These are phyloP conservation scores for Spodoptera picta DNA, from an alignment of 2,888 invertebrate genomes.

Conservation along the genomic window DNA sequence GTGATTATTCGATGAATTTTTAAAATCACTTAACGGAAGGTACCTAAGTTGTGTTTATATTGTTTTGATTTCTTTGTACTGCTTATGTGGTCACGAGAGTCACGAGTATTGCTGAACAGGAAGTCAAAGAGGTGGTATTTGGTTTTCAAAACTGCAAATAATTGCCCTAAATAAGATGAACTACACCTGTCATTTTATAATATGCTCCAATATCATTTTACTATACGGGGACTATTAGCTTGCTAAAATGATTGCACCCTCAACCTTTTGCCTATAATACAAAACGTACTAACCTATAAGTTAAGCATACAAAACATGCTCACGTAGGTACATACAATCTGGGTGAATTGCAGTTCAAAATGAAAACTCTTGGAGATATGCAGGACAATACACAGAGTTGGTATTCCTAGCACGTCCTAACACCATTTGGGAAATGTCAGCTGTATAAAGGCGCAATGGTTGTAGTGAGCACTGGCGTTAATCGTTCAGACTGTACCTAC, in stretches of 20 bases:
- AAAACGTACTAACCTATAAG: no score
- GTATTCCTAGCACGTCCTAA: slow-evolving; percentile 60
- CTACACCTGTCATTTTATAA: no score
- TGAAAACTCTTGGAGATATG: slow-evolving; percentile 40
- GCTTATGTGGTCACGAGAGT: background rate
- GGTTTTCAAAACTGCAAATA: no score
- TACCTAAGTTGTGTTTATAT: slow-evolving; percentile 21
- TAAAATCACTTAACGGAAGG: slow-evolving; percentile 54
- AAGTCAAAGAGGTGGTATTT: no score
- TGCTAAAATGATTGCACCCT: no score
- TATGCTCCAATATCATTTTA: no score
- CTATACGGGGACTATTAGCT: no score
- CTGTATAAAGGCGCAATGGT: slow-evolving; percentile 50
- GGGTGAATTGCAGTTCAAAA: slow-evolving; percentile 17
- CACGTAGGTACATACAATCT: slow-evolving; percentile 3
- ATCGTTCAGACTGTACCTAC: slow-evolving; percentile 1
- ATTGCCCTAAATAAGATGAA: no score
- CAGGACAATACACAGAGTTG: slow-evolving; percentile 41
- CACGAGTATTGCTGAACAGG: no score
- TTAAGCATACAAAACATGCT: slow-evolving; percentile 1
- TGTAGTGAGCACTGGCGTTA: slow-evolving; percentile 29
- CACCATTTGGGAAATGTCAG: slow-evolving; percentile 64
- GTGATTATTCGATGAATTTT: slow-evolving; percentile 57
- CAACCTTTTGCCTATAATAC: no score
- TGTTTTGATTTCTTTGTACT: slow-evolving; percentile 17